Evolutionary conservation across 2,113 vertebrate species (phyloP), one percentile per base, ranked within the genome.

Genomic region (Equus przewalskii): DNA sequence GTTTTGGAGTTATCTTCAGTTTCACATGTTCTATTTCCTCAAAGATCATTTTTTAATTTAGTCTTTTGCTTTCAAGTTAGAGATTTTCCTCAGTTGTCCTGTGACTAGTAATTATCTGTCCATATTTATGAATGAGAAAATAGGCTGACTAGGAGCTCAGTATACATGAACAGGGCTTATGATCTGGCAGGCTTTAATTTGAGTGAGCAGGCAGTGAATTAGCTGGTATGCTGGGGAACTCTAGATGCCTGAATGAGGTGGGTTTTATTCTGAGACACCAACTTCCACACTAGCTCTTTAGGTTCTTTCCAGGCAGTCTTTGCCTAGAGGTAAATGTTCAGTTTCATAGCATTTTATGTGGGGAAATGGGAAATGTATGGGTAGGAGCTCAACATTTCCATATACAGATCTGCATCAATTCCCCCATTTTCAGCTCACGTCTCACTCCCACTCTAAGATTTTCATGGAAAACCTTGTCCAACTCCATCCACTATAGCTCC

Each of bases 1-100:
- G 41, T 87, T 56, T 80, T 51, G 28, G 19, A 81, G 19, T 81
- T 87, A 65, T 81, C 19, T 81, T 94, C 49, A 87, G 26, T 78
- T 89, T 75, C 8, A 89, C 54, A 73, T 72, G 75, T 41, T 79
- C 36, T 96, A 9, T 72, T 92, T 41, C 36, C 30, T 30, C 24
- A 83, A 83, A 83, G 62, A 64, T 54, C 13, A 26, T 70, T 41
- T 90, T 82, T 92, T 87, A 82, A 88, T 79, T 95, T 72, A 10
- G 7, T 46, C 12, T 64, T 54, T 78, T 84, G 54, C 36, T 92
- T 92, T 89, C n/a, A 85, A 21, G 46, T 62, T 85, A 96, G 56
- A 86, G 15, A n/a, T n/a, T 60, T 89, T 73, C 15, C 26, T 94
- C 30, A 69, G 36, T 92, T 30, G 22, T 86, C 18, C 64, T 90